These are phyloP conservation scores for Lithosia quadra DNA, from an alignment of 2,888 invertebrate species.

Conservation along the genomic window DNA sequence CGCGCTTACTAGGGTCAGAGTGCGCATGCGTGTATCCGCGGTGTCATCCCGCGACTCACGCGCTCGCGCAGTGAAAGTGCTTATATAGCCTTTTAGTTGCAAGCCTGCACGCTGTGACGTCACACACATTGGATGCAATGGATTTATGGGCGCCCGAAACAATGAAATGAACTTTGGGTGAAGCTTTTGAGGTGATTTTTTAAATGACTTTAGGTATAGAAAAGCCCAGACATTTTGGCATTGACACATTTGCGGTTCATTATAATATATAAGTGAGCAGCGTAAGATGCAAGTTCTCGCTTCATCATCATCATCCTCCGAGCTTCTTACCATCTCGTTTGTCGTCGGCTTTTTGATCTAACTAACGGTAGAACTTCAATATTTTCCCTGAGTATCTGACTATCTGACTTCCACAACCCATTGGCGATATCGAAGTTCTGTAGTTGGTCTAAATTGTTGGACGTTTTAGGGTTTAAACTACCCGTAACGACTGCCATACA, in stretches of 20 bases:
- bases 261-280: too few species aligned
- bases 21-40: conserved; percentile 71
- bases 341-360: too few species aligned
- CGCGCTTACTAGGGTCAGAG: conserved; percentile 78
- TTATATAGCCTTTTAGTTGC: conserved; percentile 83
- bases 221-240: conserved; percentile 30
- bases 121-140: conserved; percentile 58
- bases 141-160: conserved; percentile 56
- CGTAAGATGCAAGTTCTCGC: too few species aligned
- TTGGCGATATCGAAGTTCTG: too few species aligned
- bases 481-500: too few species aligned
- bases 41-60: conserved; percentile 78
- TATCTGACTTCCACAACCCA: too few species aligned
- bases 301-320: too few species aligned
- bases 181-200: conserved; percentile 37
- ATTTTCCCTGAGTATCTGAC: too few species aligned
- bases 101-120: conserved; percentile 67
- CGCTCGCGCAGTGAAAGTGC: conserved; percentile 79
- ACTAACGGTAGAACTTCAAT: too few species aligned
- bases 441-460: too few species aligned
- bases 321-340: too few species aligned
- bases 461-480: too few species aligned
- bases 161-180: conserved; percentile 58
- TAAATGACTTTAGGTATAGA: conserved; percentile 30
- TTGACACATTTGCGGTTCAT: conserved; percentile 34